phyloP scores from a whole-genome alignment of 1,140 invertebrate genomes.

The Hycleus cichorii region DNA sequence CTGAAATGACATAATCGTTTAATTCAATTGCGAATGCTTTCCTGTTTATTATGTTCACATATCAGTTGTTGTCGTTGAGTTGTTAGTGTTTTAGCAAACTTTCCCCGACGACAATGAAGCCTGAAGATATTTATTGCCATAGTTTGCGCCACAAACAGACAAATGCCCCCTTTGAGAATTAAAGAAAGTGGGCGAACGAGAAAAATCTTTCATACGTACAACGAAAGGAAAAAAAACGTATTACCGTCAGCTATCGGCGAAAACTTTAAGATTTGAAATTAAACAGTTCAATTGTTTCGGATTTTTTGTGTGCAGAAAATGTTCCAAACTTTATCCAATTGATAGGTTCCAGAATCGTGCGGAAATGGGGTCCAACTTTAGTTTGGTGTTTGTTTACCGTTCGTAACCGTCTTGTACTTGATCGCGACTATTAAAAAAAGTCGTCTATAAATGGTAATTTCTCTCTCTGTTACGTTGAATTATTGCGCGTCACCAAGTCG shows the following conservation, averaged over 20 bases:
- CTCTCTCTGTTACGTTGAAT: conserved; percentile 4
- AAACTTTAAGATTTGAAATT: too few relatives aligned
- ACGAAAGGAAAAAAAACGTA: too few relatives aligned
- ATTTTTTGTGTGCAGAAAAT: conserved; percentile 14
- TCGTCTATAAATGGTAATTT: conserved; percentile 3
- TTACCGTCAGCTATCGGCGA: too few relatives aligned
- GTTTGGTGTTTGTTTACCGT: too few relatives aligned
- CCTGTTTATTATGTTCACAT: conserved; percentile 27
- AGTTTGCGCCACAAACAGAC: conserved; percentile 22
- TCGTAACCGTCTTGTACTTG: neutral
- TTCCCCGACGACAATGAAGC: conserved; percentile 5
- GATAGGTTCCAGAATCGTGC: conserved; percentile 19
- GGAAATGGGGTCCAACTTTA: conserved; percentile 17
- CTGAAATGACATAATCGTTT: conserved; percentile 27
- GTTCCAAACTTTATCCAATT: conserved; percentile 37
- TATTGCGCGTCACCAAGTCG: conserved; percentile 22
- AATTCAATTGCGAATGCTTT: conserved; percentile 26
- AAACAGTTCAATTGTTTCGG: too few relatives aligned
- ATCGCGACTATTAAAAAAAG: neutral
- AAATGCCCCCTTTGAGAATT: conserved; percentile 11
- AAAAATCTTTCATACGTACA: too few relatives aligned
- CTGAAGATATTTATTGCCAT: conserved; percentile 18
- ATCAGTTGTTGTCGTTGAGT: conserved; percentile 17
- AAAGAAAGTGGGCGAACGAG: neutral
- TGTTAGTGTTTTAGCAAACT: conserved; percentile 8